Percentiles rank a stretch among this genome's conserved stretches.
Conservation (phyloP, 1,140 invertebrate genomes). For the Cotesia glomerata region DNA sequence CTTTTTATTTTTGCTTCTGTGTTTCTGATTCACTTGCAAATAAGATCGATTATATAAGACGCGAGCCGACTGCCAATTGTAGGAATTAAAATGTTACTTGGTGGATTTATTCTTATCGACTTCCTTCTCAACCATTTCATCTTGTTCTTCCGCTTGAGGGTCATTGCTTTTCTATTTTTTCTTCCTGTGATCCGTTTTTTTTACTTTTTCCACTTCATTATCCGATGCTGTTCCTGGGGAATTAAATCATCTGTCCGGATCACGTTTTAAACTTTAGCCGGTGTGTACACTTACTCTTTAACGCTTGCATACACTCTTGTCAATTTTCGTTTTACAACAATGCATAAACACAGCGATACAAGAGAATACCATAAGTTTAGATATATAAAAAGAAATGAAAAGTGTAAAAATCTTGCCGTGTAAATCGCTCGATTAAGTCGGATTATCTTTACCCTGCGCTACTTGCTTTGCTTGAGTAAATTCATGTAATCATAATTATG, state of each 20-base stretch:
- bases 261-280: no score
- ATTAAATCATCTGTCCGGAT: no score
- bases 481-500: slow-evolving; percentile 25
- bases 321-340: neutral
- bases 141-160: slow-evolving; percentile 10
- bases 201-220: neutral
- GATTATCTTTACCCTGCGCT: slow-evolving; percentile 17
- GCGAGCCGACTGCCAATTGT: slow-evolving; percentile 45
- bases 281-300: no score
- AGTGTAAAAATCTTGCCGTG: neutral
- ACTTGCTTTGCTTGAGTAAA: slow-evolving; percentile 12
- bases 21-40: slow-evolving; percentile 51
- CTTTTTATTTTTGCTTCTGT: neutral
- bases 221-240: neutral
- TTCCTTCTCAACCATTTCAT: slow-evolving; percentile 30
- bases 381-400: neutral
- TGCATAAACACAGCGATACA: neutral
- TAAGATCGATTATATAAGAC: slow-evolving; percentile 55
- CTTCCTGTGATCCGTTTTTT: neutral
- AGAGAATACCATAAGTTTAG: no score
- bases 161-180: slow-evolving; percentile 8
- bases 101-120: slow-evolving; percentile 27
- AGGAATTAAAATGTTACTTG: slow-evolving; percentile 49
- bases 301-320: no score
- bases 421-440: slow-evolving; percentile 23